phyloP scores from a whole-genome alignment of 2,113 vertebrate genomes.

The Microtus ochrogaster region DNA sequence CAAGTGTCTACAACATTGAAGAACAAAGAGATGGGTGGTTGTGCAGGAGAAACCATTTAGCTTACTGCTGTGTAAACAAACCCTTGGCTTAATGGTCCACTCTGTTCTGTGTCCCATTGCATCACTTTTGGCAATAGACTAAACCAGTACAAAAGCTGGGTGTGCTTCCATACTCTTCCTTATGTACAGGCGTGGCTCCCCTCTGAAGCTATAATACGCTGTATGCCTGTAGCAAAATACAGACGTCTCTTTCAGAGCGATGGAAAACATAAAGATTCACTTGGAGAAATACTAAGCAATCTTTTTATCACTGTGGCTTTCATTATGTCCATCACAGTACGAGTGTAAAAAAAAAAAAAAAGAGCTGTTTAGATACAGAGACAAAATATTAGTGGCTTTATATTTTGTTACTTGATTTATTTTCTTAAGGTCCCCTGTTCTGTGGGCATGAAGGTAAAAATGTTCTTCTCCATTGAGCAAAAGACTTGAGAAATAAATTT shows the following conservation, averaged over 20 bases:
- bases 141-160: neutral
- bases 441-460: neutral
- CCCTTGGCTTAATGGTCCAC: neutral
- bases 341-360: neutral
- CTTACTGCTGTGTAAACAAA: constrained; percentile 1
- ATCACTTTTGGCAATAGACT: neutral
- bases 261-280: neutral
- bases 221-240: neutral
- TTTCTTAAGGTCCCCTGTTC: neutral
- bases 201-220: neutral
- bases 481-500: constrained; percentile 18
- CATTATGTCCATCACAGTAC: neutral
- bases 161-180: neutral
- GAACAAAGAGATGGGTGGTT: neutral
- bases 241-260: neutral
- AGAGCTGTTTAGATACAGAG: neutral
- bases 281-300: neutral
- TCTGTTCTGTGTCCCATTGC: neutral
- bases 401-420: constrained; percentile 6
- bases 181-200: neutral
- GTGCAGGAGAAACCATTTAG: neutral
- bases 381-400: neutral
- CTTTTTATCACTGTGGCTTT: neutral
- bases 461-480: constrained; percentile 50
- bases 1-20: constrained; percentile 6